Evolutionary conservation across 2,797 vertebrate species (phyloP), one percentile per base, ranked within the genome.

Genomic region (Brachyalestes nurse): DNA sequence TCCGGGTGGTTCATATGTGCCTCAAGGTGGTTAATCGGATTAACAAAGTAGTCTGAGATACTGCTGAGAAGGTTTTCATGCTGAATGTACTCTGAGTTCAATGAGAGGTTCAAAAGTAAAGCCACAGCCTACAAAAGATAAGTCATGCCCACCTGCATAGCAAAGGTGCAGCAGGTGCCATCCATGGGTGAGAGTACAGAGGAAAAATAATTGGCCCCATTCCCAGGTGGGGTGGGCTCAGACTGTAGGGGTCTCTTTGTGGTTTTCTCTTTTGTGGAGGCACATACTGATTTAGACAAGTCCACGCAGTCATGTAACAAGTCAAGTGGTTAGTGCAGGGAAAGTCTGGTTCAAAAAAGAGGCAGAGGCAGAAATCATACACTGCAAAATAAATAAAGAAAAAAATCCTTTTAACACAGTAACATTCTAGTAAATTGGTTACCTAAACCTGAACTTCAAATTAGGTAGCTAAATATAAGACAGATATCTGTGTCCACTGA

Each of bases 201-300:
- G 61, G 34, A 25, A 66, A 73, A 73, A 64, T 74, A 66, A 74
- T 80, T 72, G 72, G 61, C 71, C 17, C 13, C 12, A 47, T 74
- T 74, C 38, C 61, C 51, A 73, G 3, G 61, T 25, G 60, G 72
- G 60, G 53, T 19, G 21, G 28, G 53, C 14, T 55, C 42, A 12
- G 72, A 47, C 12, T 67, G 62, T 55, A 66, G 40, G 25, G 71
- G 71, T 66, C 61, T 67, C 60, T 57, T 74, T 73, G 53, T 74
- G 38, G 21, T 65, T n/a, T 66, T 51, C 57, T 73, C n/a, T 6
- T 66, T 55, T 55, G 34, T 73, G 16, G 14, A 72, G 69, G 25
- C 47, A 79, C 64, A 34, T 65, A 73, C 12, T 73, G 60, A 49
- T 65, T 66, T 34, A 45, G 21, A 28, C n/a, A 25, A 49, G 38